Evolutionary conservation across 2,888 invertebrate species (phyloP).

Genomic region (Mesodorylaimus sp.): DNA sequence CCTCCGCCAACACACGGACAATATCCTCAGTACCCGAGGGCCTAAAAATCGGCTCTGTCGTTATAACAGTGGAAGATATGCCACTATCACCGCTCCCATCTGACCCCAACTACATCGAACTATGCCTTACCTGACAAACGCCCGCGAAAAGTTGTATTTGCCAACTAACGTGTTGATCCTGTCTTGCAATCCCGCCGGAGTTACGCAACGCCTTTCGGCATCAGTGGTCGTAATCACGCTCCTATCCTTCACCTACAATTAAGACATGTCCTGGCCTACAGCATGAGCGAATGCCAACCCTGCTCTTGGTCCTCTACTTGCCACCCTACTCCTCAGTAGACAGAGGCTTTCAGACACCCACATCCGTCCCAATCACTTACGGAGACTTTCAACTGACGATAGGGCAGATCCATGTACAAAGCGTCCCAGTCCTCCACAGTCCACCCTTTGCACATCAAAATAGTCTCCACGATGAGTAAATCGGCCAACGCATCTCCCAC

Average conservation of each 20-base stretch:
- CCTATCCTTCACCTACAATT: conserved; percentile 52
- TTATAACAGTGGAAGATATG: no score
- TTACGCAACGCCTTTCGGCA: conserved; percentile 60
- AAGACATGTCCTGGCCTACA: not conserved
- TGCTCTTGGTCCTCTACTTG: not conserved
- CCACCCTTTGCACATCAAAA: conserved; percentile 63
- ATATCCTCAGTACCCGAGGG: conserved; percentile 95
- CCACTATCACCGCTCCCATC: no score
- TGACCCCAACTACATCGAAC: no score
- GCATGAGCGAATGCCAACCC: not conserved
- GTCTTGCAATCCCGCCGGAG: conserved; percentile 63
- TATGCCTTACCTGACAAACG: conserved; percentile 55
- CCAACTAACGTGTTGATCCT: conserved; percentile 53
- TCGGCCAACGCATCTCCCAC: conserved; percentile 93
- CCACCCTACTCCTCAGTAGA: not conserved
- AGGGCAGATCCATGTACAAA: conserved; percentile 67
- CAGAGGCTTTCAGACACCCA: not conserved
- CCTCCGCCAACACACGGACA: conserved; percentile 86
- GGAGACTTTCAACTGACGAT: conserved; percentile 64
- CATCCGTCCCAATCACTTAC: conserved; percentile 42
- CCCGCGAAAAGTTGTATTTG: conserved; percentile 50
- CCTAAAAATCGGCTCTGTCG: conserved; percentile 37
- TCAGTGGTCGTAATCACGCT: conserved; percentile 64
- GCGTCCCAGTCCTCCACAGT: conserved; percentile 56
- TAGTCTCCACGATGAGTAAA: conserved; percentile 74